Base-by-base conservation (phyloP, 2,113 vertebrate species). In the Myrmophylax atrothorax region DNA sequence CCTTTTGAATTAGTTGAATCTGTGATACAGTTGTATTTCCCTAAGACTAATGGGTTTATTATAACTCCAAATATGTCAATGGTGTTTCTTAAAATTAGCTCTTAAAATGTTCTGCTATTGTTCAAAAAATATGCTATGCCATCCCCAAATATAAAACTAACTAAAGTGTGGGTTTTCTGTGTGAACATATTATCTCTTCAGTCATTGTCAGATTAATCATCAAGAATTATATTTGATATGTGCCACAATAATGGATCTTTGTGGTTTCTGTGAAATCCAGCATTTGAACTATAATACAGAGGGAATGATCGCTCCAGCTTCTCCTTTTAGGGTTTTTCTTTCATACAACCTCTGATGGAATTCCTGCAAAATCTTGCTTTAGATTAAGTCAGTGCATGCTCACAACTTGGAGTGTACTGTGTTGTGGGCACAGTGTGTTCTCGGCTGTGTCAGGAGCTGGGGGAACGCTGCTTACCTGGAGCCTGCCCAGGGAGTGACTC, bases 391-490 rank as follows among this genome's bases (percentile, higher is more conserved):
- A 20, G 4, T 18, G 23, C 29, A 1, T 10, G 3, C 10, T 53
- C 9, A 9, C 49, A 20, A 7, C 12, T 40, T 64, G 25, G 18
- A 5, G 3, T 8, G 15, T n/a, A 1, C 20, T 29, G 17, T 10
- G 0, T 20, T 12, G 6, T 1, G 3, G 38, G 49, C 17, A 19
- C 29, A n/a, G 76, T 14, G 25, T 0, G 16, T 49, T 40, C 10
- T 9, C 0, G 1, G 25, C 38, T 44, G 13, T 28, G 49, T 42
- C 24, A 7, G 52, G 37, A 3, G 5, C 4, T 60, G 10, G 14
- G 11, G 31, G n/a, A 19, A 6, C 4, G 4, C 50, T 4, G 29
- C 76, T 80, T 81, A 28, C 33, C 38, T 79, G 84, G 40, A 59
- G 40, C 10, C 47, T 50, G 78, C 33, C 74, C 37, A 35, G 12